Base-by-base conservation (phyloP, 2,113 vertebrate species). In the Gallinago paraguaiae region DNA sequence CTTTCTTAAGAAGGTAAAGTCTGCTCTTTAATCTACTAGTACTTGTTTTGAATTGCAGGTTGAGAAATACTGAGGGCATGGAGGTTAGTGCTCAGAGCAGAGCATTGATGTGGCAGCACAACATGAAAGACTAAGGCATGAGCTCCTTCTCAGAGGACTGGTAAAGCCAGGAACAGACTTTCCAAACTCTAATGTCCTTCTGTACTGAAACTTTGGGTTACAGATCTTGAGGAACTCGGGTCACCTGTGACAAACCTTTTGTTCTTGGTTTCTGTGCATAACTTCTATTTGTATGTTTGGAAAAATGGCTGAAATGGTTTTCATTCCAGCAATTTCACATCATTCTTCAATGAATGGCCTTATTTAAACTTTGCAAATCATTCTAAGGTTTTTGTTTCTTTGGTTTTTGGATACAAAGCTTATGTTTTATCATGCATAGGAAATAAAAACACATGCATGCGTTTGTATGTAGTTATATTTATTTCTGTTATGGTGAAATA, bases 1-100 rank as follows among this genome's bases (percentile, higher is more conserved):
- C 74, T 81, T 92, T 83, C 79, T 68, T 10, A 48, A 48, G 48
- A 48, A 48, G 48, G 48, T 48, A 12, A 48, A 48, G 50, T 86
- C 80, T 76, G 78, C 45, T 77, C 92, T 95, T 95, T 94, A 70
- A 93, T 84, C 68, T 92, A 3, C 53, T 60, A 74, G 41, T 33
- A 20, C 37, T 93, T 83, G 50, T 43, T 86, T 83, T 74, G 64
- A 88, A 92, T 86, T 97, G 68, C 72, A 81, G 3, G 60, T 93
- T 94, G 91, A 81, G 86, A 94, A 46, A 46, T 81, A 84, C 72
- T 30, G 53, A 91, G 91, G 77, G 31, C 88, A 90, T 30, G 50
- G 59, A 92, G 54, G 79, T 77, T 67, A 78, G 71, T 71, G 56
- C 77, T 92, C 28, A 56, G 77, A 88, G 80, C 54, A 83, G 68